Evolutionary conservation across 2,797 vertebrate genomes (phyloP), one percentile per base, ranked within the genome.

Genomic region (Halcyon leucocephala): DNA sequence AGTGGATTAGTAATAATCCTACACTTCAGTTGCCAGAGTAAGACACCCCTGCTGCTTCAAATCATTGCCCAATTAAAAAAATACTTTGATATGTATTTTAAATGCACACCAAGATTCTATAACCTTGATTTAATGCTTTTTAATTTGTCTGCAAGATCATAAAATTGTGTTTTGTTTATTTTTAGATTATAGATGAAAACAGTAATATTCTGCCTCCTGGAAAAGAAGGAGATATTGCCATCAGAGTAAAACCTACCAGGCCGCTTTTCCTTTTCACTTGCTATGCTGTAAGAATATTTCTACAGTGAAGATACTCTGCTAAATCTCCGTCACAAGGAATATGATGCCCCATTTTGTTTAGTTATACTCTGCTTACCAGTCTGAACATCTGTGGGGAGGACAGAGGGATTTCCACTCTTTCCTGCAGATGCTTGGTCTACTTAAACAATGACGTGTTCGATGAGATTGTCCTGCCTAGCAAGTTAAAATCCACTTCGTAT

Each of bases 201-300:
- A 93, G 98, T 35, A 95, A 95, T 31, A 57, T 98, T 72, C 85
- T 99, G 83, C 96, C 98, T 87, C 91, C 94, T 71, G 98, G 98
- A 93, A 89, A 97, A 95, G 98, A 99, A 98, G 98, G 98, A 52
- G 98, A 98, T 89, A 98, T 99, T 46, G 98, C 97, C 79, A 97
- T 99, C 97, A 96, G 96, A 96, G 97, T 98, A 88, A 98, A 97
- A 94, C 98, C 99, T 28, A 81, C 61, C 0, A 97, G 96, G 95
- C 98, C 98, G 0, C 96, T 96, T 94, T 98, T 96, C 81, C 98
- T 99, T 89, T 99, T 99, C 80, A 97, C 98, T 35, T 95, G 97
- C 71, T 99, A 99, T 96, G 91, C 97, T 70, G 99, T 99, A 98
- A 95, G 90, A 74, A 49, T 74, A 9, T 51, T 93, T 82, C 82